phyloP scores from a whole-genome alignment of 2,888 invertebrate species.

The Nomada fabriciana region DNA sequence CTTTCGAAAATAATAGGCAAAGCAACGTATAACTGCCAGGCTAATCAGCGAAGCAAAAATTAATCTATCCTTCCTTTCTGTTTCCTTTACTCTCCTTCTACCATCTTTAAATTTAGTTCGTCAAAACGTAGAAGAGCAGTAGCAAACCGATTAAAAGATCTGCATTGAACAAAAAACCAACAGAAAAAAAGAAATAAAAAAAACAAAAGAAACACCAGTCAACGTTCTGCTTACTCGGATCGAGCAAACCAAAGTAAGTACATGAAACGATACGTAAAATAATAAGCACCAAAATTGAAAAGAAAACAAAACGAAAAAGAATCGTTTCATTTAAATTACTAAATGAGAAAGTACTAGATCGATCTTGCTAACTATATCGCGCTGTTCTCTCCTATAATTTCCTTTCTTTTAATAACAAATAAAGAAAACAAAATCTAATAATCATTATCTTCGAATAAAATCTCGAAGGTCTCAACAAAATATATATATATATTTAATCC shows the following conservation, averaged over 20 bases:
- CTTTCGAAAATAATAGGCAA: conserved; percentile 66
- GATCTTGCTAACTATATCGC: conserved; percentile 8
- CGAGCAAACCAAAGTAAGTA: neutral
- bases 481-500: neutral
- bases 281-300: neutral
- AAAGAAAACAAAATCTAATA: neutral
- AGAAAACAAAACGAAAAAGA: neutral
- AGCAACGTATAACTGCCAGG: conserved; percentile 74
- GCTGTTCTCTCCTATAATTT: neutral
- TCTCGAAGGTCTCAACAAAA: neutral
- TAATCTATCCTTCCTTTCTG: conserved; percentile 43
- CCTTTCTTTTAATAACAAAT: neutral
- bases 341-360: neutral
- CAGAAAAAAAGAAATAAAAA: conserved; percentile 35
- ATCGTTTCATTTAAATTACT: neutral
- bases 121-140: conserved; percentile 48
- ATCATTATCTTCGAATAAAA: no score
- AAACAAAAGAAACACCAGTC: conserved; percentile 57
- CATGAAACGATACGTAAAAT: neutral
- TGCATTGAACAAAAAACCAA: conserved; percentile 53
- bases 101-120: neutral
- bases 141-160: conserved; percentile 62
- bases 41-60: conserved; percentile 73
- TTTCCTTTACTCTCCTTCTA: neutral
- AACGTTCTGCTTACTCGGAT: conserved; percentile 26